Evolutionary conservation across 1,140 invertebrate species (phyloP).

Genomic region (Drosophila persimilis): DNA sequence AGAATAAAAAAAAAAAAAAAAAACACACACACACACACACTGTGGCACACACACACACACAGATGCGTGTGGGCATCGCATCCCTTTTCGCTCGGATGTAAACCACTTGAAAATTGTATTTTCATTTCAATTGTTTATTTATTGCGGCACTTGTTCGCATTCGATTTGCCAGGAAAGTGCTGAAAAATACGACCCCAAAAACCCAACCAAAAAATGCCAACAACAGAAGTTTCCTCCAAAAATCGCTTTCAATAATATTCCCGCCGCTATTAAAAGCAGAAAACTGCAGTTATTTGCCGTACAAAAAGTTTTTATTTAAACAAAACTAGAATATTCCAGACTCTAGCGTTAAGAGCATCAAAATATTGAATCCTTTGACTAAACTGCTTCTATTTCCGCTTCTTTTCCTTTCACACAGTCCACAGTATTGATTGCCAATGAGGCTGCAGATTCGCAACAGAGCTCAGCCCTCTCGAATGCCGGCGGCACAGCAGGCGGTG

Average conservation of each 20-base stretch:
- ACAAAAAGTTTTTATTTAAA: too few species aligned
- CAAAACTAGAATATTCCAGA: too few species aligned
- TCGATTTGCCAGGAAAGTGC: constrained; percentile 64
- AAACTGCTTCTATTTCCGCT: constrained; percentile 11
- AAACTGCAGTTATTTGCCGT: too few species aligned
- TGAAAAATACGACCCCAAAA: constrained; percentile 27
- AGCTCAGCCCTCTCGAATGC: constrained; percentile 57
- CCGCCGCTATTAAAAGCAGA: too few species aligned
- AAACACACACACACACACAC: too few species aligned
- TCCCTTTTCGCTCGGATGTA: constrained; percentile 54
- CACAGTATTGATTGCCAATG: constrained; percentile 82
- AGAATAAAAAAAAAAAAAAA: too few species aligned
- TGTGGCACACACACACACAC: too few species aligned
- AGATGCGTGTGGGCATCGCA: constrained; percentile 29
- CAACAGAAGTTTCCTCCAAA: constrained; percentile 16
- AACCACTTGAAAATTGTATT: constrained; percentile 82
- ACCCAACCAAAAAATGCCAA: constrained; percentile 19
- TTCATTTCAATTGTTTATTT: constrained; percentile 82
- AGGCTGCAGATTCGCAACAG: constrained; percentile 73
- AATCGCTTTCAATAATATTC: constrained; percentile 17
- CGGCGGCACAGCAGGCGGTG: constrained; percentile 16
- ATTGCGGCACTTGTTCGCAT: constrained; percentile 80
- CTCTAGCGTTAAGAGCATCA: too few species aligned
- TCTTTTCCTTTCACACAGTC: constrained; percentile 55
- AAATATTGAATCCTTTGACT: constrained; percentile 5